Base-by-base conservation (phyloP, 2,113 vertebrate species). In the Rhinolophus sinicus region DNA sequence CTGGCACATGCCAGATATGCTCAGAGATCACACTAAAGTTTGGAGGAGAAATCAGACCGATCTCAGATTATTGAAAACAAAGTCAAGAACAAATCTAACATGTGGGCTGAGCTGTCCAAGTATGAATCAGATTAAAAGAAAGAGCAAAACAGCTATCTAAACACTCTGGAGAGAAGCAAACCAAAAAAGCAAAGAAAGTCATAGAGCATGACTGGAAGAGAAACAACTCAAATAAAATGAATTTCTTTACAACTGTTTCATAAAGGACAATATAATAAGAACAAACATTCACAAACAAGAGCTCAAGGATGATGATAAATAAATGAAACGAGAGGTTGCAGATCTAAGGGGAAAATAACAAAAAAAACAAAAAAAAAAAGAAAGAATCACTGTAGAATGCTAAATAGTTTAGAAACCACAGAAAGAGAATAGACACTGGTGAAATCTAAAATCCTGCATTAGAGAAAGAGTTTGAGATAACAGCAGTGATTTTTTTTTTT, bases 401-500 rank as follows among this genome's bases (percentile, higher is more conserved):
- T 60, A 72, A 80, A 24, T 54, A 33, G 73, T 30, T 67, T 44
- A 58, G n/a, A 92, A 85, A 52, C 40, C 38, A 73, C 54, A 72
- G 56, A 73, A 65, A 28, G 21, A 86, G 50, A 33, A 44, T 2
- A 40, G 16, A 80, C 2, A 13, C 52, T 22, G 0, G 35, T 69
- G 89, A 44, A 24, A 84, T n/a, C 44, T 21, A 12, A 76, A 88
- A 15, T 62, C 38, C 38, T 65, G 2, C 14, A 5, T 65, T 52
- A 76, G 35, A 54, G 9, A 69, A 90, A 80, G 64, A 65, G 33
- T n/a, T 83, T 62, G 16, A 64, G 16, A 87, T 69, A 86, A 82
- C 52, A 91, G 44, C 40, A 62, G 5, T 76, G 44, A 58, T 16
- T 0, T 50, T 50, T 50, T 47, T 50, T 50, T 50, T 13, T 12